Evolutionary conservation across 1,140 invertebrate species (phyloP).

Genomic region (Eurosta solidaginis): DNA sequence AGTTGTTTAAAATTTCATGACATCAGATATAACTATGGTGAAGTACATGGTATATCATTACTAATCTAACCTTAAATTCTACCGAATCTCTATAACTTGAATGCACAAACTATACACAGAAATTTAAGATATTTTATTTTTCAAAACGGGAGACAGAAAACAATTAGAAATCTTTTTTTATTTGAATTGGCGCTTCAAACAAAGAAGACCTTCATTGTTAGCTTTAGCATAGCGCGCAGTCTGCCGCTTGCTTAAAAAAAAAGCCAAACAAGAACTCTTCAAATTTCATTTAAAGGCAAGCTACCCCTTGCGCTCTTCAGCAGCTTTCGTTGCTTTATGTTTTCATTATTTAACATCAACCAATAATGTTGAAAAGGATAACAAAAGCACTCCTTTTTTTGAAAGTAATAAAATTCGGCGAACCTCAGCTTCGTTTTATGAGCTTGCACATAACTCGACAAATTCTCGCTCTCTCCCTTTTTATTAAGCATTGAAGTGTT

Average conservation of each 20-base stretch:
- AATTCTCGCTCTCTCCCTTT: background rate
- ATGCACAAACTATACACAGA: no score
- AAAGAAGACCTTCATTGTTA: background rate
- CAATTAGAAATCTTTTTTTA: no score
- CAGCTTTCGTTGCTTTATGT: background rate
- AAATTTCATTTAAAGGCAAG: conserved; percentile 10
- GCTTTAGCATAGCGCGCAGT: background rate
- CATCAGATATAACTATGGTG: no score
- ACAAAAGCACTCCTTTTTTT: background rate
- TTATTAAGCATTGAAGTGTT: background rate
- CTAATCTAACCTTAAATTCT: no score
- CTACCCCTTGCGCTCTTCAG: background rate
- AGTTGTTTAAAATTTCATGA: no score
- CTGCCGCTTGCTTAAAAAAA: background rate
- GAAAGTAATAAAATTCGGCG: background rate
- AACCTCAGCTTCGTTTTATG: background rate
- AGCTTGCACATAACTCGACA: background rate
- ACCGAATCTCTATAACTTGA: no score
- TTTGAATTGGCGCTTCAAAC: background rate
- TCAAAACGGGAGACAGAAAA: no score
- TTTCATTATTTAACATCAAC: conserved; percentile 11
- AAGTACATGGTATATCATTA: no score
- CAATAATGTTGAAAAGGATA: background rate
- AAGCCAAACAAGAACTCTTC: background rate
- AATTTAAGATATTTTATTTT: no score